These are phyloP conservation scores for Elgonia sp. DNA, from an alignment of 2,888 invertebrate species.

Conservation along the genomic window DNA sequence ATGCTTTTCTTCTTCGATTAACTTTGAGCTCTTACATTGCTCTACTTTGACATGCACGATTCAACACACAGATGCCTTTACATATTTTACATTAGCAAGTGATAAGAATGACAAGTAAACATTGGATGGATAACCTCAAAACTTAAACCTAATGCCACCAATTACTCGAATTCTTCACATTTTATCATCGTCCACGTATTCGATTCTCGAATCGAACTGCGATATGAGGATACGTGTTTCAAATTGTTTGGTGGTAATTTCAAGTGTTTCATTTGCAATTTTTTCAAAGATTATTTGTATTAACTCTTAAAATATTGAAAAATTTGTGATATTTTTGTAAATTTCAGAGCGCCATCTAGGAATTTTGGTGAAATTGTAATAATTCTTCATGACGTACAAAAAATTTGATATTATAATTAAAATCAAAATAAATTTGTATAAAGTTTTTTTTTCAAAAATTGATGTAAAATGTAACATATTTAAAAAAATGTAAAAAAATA, in stretches of 20 bases:
- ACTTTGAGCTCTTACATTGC: conserved; percentile 78
- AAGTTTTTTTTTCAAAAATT: no score
- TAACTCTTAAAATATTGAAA: no score
- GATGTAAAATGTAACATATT: no score
- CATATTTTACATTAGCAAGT: conserved; percentile 56
- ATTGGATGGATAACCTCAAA: conserved; percentile 80
- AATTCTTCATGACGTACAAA: no score
- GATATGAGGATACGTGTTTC: background rate
- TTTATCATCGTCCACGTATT: conserved; percentile 55
- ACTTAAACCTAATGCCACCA: conserved; percentile 55
- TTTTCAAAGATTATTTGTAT: no score
- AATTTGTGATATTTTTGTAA: no score
- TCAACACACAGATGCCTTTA: conserved; percentile 42
- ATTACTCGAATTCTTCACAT: conserved; percentile 22
- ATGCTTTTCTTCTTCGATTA: no score
- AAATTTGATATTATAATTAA: no score
- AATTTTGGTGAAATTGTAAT: no score
- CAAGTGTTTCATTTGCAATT: background rate
- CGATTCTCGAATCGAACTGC: conserved; percentile 57
- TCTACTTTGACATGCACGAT: conserved; percentile 54
- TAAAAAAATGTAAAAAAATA: no score
- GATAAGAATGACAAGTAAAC: conserved; percentile 81
- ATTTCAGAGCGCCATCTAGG: no score
- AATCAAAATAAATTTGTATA: no score
- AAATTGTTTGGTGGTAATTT: background rate